A percentile compares a stretch with the other conserved stretches of the same genome.
Conservation (phyloP, 2,113 vertebrate species). For the Eurystomus gularis region DNA sequence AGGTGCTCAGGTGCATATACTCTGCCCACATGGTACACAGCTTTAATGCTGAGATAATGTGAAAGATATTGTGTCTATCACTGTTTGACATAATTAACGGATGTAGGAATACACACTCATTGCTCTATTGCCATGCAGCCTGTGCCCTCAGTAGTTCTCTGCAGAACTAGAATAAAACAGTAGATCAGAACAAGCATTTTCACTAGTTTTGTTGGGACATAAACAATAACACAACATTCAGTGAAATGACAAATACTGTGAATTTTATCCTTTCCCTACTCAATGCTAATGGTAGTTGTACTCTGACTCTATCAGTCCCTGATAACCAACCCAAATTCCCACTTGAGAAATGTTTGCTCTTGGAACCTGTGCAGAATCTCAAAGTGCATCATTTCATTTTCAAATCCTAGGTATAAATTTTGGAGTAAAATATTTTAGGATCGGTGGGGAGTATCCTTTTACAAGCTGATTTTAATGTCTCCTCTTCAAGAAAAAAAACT, state of each 20-base stretch:
- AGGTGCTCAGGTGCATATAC: background rate
- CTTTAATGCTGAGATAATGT: background rate
- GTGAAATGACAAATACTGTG: background rate
- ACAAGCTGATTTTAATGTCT: background rate
- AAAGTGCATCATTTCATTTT: background rate
- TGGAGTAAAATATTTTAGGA: background rate
- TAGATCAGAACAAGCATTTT: background rate
- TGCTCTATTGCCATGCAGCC: background rate
- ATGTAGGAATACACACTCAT: background rate
- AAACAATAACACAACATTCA: background rate
- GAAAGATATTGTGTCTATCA: background rate
- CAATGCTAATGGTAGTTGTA: background rate
- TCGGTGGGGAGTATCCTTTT: background rate
- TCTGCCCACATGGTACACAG: background rate
- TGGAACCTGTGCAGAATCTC: background rate
- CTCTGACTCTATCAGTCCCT: background rate
- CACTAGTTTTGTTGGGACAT: background rate
- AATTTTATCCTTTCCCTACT: background rate
- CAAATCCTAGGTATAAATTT: background rate
- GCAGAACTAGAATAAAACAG: background rate
- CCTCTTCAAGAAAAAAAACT: background rate
- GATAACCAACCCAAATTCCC: background rate
- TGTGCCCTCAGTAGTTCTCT: background rate
- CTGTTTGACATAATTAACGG: background rate
- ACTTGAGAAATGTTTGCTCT: background rate